Evolutionary conservation across 2,113 vertebrate species (phyloP).

Genomic region (Trogon surrucura): DNA sequence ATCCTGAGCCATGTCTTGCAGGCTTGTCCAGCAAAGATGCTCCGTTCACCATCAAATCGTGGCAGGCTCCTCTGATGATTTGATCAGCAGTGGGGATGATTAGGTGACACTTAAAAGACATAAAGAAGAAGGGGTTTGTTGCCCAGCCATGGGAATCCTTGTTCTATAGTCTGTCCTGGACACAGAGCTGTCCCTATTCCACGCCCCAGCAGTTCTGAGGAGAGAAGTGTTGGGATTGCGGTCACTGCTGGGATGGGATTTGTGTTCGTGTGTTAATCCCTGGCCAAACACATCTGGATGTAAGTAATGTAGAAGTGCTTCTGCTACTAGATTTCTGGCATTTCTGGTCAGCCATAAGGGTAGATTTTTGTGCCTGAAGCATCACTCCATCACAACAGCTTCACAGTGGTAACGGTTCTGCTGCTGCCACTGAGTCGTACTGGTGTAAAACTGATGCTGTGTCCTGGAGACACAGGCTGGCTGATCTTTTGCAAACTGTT

Average conservation of each 20-base stretch:
- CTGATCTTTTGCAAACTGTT: background rate
- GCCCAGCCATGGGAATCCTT: background rate
- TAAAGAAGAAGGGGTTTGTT: background rate
- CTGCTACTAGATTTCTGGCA: background rate
- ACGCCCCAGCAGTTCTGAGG: background rate
- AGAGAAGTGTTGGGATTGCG: background rate
- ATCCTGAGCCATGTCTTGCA: background rate
- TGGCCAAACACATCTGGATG: background rate
- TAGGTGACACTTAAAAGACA: background rate
- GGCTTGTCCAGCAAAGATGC: background rate
- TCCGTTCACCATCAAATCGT: background rate
- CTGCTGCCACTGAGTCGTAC: accelerated
- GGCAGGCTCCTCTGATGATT: background rate
- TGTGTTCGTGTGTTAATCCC: background rate
- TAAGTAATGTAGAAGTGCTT: background rate
- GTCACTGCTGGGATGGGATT: background rate
- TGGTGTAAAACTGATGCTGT: background rate
- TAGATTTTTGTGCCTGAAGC: background rate
- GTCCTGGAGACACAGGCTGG: accelerated
- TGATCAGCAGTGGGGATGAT: background rate
- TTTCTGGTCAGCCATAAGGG: background rate
- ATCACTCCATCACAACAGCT: background rate
- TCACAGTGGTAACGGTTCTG: background rate
- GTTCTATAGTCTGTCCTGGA: background rate
- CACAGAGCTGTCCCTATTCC: background rate